Evolutionary conservation across 2,888 invertebrate genomes (phyloP).

Genomic region (Cylindroiulus punctatus): DNA sequence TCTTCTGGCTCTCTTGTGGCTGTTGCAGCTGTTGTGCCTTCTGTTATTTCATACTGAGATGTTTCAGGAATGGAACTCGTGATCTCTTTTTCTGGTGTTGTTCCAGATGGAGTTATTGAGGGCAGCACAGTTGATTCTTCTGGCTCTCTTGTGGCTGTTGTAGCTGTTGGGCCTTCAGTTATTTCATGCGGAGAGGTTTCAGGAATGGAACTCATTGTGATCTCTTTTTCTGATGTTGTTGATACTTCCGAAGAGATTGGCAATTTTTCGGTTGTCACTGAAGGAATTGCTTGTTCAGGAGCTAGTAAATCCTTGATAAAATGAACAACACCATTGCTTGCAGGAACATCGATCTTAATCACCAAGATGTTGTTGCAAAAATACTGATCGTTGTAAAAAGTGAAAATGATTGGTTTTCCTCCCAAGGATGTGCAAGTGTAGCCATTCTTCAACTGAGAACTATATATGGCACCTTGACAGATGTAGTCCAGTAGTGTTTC

Average conservation of each 20-base stretch:
- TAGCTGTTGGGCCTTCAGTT: not conserved
- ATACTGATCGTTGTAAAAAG: conserved; percentile 23
- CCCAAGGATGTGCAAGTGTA: conserved; percentile 48
- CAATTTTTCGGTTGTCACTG: conserved; percentile 5
- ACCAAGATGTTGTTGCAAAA: conserved; percentile 49
- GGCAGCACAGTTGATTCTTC: not conserved
- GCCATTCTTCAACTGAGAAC: conserved; percentile 39
- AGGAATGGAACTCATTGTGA: no score
- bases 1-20: conserved; percentile 14
- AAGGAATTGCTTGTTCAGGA: not conserved
- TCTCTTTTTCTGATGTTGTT: no score
- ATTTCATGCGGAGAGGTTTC: no score
- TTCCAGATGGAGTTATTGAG: not conserved
- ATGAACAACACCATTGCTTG: conserved; percentile 52
- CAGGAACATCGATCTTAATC: conserved; percentile 24
- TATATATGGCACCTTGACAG: conserved; percentile 32
- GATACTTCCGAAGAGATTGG: no score
- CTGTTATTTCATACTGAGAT: conserved; percentile 34
- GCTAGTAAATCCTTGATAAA: conserved; percentile 20
- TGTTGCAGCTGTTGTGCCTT: conserved; percentile 26
- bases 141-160: no score
- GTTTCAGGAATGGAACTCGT: not conserved
- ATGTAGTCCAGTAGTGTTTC: conserved; percentile 45
- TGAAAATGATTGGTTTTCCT: conserved; percentile 43
- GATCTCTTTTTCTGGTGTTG: conserved; percentile 16